phyloP scores from a whole-genome alignment of 92 coral and sea anemone species.

The Parazoanthus darwini region DNA sequence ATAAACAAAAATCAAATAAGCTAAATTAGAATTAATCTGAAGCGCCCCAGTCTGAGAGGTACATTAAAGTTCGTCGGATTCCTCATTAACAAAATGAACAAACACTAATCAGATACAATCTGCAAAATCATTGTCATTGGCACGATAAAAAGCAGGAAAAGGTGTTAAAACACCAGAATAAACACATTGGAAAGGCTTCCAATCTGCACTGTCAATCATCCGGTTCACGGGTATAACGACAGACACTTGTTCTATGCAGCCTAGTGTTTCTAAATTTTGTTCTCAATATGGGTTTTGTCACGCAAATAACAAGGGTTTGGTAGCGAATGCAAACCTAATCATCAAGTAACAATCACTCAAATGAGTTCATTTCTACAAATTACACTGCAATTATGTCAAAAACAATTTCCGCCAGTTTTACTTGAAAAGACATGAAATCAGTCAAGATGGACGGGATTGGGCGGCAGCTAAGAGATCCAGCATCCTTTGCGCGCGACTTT shows the following conservation, averaged over 20 bases:
- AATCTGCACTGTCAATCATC: neutral
- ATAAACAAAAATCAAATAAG: slow-evolving; percentile 19
- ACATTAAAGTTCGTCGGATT: neutral
- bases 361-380: too few relatives aligned
- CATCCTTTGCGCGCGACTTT: too few relatives aligned
- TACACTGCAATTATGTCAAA: too few relatives aligned
- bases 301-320: neutral
- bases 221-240: neutral
- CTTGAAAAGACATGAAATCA: too few relatives aligned
- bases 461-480: too few relatives aligned
- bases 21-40: neutral
- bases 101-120: neutral
- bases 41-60: neutral
- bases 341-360: too few relatives aligned
- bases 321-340: neutral
- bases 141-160: slow-evolving; percentile 16
- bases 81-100: neutral
- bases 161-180: slow-evolving; percentile 1
- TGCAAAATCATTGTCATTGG: neutral
- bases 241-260: neutral
- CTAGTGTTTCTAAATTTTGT: neutral
- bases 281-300: neutral
- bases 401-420: too few relatives aligned
- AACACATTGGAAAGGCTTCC: neutral
- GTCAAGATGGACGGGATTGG: too few relatives aligned